These are phyloP conservation scores for Leucoraja erinaceus DNA, from an alignment of 2,113 vertebrate species.

Conservation along the genomic window DNA sequence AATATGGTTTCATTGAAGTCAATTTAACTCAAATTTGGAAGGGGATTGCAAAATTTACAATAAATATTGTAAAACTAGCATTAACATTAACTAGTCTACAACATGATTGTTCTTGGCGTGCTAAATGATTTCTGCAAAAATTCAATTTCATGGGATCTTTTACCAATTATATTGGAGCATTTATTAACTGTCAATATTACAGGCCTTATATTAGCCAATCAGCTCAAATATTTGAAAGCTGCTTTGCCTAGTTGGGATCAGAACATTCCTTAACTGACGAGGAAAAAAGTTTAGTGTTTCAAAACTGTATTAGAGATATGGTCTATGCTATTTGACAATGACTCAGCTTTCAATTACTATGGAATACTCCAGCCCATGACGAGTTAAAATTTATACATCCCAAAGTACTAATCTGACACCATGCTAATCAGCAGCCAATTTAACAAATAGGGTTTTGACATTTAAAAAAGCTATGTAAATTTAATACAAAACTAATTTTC, in stretches of 20 bases:
- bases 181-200: background rate
- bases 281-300: background rate
- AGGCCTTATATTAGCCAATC: background rate
- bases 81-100: too few relatives aligned
- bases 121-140: background rate
- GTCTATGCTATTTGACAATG: background rate
- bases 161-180: background rate
- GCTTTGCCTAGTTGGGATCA: background rate
- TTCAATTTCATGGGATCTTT: background rate
- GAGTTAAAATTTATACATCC: conserved; percentile 38
- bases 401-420: conserved; percentile 38
- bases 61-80: too few relatives aligned
- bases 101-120: background rate
- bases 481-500: conserved; percentile 50
- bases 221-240: conserved; percentile 3
- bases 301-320: background rate
- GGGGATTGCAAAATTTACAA: too few relatives aligned
- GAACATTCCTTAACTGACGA: background rate
- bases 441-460: conserved; percentile 38
- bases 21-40: too few relatives aligned
- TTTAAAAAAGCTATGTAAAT: conserved; percentile 44
- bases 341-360: background rate
- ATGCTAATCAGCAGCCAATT: conserved; percentile 38
- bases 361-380: background rate
- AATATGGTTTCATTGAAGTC: too few relatives aligned